phyloP scores from a whole-genome alignment of 2,888 invertebrate genomes.

The Neoaliturus tenellus region DNA sequence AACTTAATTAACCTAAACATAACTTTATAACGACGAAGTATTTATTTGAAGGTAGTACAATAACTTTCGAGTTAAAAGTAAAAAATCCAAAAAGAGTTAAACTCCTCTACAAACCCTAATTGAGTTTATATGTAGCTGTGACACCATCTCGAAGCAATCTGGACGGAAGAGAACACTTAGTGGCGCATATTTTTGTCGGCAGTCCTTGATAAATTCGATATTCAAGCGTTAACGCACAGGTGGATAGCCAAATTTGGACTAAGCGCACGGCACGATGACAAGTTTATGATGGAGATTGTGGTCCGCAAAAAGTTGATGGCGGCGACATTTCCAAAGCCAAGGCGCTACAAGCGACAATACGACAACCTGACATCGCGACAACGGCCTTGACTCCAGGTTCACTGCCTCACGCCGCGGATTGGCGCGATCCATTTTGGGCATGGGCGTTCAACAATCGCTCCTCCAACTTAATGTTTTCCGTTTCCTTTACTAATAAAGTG shows the following conservation, averaged over 20 bases:
- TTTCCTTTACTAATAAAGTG: constrained; percentile 2
- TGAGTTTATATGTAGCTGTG: no score
- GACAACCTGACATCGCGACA: not conserved
- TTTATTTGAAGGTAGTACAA: no score
- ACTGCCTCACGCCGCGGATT: not conserved
- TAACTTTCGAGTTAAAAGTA: no score
- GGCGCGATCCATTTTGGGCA: not conserved
- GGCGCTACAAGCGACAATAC: not conserved
- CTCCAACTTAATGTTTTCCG: not conserved
- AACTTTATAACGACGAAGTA: no score
- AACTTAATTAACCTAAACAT: no score
- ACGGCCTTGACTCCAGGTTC: constrained; percentile 9
- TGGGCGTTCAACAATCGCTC: not conserved
- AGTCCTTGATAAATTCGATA: constrained; percentile 21
- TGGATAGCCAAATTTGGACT: not conserved
- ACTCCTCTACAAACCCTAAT: no score
- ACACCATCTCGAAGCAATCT: not conserved
- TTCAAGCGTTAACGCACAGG: constrained; percentile 10
- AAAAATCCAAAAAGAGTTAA: no score
- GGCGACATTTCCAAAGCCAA: constrained; percentile 22
- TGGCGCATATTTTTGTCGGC: not conserved
- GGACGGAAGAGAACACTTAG: not conserved
- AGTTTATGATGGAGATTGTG: constrained; percentile 26
- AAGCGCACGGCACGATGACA: constrained; percentile 31
- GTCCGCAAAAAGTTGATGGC: constrained; percentile 19